Percentiles rank a stretch among this genome's conserved stretches.
Evolutionary conservation across 2,113 vertebrate genomes (phyloP).

Genomic region (Hippocampus mohnikei): DNA sequence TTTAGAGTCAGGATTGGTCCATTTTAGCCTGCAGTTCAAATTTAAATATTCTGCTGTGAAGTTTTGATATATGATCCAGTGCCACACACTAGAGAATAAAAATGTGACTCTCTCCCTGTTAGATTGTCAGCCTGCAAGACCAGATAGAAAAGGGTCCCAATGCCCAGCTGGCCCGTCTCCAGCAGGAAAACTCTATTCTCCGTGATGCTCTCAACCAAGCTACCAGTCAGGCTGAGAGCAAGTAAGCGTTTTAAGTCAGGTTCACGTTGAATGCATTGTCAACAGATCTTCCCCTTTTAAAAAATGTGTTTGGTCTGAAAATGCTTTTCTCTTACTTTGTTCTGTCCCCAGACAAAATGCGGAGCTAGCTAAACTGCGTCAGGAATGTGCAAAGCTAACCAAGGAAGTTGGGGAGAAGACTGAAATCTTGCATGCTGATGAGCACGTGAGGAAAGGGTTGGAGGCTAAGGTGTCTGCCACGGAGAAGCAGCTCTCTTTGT

Average conservation of each 20-base stretch:
- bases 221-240: constrained; percentile 92
- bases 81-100: background rate
- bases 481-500: constrained; percentile 80
- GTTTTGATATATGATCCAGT: constrained; percentile 3
- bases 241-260: constrained; percentile 70
- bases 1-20: constrained; percentile 4
- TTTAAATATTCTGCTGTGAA: background rate
- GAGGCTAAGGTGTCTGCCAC: constrained; percentile 74
- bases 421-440: constrained; percentile 78
- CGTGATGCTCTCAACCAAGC: constrained; percentile 92
- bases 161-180: constrained; percentile 84
- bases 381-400: constrained; percentile 83
- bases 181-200: constrained; percentile 95
- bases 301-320: constrained; percentile 9
- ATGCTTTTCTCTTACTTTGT: constrained; percentile 1
- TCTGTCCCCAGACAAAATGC: constrained; percentile 82
- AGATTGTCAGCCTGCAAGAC: constrained; percentile 86
- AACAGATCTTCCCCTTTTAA: background rate
- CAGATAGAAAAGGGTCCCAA: constrained; percentile 91
- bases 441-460: constrained; percentile 80
- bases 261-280: background rate
- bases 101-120: constrained; percentile 1
- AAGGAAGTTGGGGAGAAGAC: constrained; percentile 87
- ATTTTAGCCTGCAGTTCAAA: background rate
- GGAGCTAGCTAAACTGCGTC: constrained; percentile 88